Evolutionary conservation across 2,113 vertebrate species (phyloP).

Genomic region (Noturus placidus): DNA sequence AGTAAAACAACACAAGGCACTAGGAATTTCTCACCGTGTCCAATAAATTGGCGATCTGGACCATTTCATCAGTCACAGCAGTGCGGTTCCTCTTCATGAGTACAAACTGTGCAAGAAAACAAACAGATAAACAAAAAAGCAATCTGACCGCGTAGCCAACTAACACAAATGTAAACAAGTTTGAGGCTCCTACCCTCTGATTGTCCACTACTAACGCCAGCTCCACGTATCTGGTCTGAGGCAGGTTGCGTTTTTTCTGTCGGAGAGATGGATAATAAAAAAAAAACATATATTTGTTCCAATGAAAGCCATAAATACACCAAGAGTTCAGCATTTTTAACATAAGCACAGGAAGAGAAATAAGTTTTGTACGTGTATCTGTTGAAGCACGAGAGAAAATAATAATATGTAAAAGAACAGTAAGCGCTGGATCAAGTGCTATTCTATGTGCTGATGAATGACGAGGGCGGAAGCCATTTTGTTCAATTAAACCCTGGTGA

Average conservation of each 20-base stretch:
- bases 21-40: constrained; percentile 76
- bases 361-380: too few species aligned
- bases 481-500: neutral
- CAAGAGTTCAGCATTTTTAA: neutral
- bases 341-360: too few species aligned
- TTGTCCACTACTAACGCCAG: constrained; percentile 82
- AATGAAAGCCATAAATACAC: neutral
- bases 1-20: neutral
- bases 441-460: neutral
- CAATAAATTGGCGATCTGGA: constrained; percentile 79
- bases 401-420: neutral
- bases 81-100: constrained; percentile 62
- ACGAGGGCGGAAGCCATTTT: neutral
- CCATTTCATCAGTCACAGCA: constrained; percentile 73
- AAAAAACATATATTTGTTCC: neutral
- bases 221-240: constrained; percentile 81
- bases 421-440: neutral
- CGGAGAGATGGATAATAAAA: neutral
- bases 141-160: neutral
- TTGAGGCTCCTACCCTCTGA: constrained; percentile 71
- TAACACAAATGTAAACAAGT: neutral
- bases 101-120: constrained; percentile 70
- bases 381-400: neutral
- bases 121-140: neutral
- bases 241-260: constrained; percentile 76